Evolutionary conservation across 2,888 invertebrate species (phyloP), one percentile per base, ranked within the genome.

Genomic region (Xestia ashworthii): DNA sequence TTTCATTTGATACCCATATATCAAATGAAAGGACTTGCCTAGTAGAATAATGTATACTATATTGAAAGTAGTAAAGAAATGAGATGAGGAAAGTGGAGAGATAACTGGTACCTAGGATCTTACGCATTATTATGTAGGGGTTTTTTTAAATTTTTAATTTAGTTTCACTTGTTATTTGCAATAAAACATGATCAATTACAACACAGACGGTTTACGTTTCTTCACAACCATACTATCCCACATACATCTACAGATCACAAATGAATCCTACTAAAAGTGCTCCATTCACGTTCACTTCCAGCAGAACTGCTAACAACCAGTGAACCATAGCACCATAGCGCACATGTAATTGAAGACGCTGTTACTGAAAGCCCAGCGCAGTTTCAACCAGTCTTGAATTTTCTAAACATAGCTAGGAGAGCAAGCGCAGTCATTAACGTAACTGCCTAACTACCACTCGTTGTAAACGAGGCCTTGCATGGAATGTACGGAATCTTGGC

Each of bases 361-460:
- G 67, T 84, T 70, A 58, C 84, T 78, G 71, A 77, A 81, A 81
- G 64, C 46, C 41, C 44, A 62, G 50, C 19, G 55, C 50, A 71
- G 66, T 73, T 78, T 81, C 25, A 48, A 78, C 11, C 19, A 32
- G 71, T 73, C 66, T 77, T 76, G 77, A 78, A 75, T 81, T 81
- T 85, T 85, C 85, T 83, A 83, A 87, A 85, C 81, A 81, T 65
- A 75, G 69, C 76, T 55, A 55, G 70, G 41, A 73, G 50, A 62
- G 78, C 84, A 41, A 41, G 66, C 71, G 55, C 5, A 77, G 78
- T 87, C 87, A 87, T 87, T 87, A 85, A 80, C 83, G 81, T 85
- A 75, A 83, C 83, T 81, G 25, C 78, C 60, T 76, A 71, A 55
- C 78, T 83, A 82, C 78, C 82, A 73, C 87, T 82, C 71, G 67